Conservation (phyloP, 35 echinoderm and acorn worm genomes). For the Nesometra sesokonis region DNA sequence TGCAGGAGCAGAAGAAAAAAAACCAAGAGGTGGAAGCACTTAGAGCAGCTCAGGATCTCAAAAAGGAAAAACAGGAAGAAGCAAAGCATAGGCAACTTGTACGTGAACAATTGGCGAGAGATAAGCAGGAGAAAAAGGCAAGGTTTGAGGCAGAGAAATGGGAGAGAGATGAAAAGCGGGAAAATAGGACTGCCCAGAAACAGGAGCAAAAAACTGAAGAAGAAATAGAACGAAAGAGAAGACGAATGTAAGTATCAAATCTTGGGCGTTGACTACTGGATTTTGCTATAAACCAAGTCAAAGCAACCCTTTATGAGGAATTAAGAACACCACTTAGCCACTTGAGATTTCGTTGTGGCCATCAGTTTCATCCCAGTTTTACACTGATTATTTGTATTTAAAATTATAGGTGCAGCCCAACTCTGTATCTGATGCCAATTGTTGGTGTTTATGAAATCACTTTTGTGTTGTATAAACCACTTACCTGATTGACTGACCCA, state of each 20-base stretch:
- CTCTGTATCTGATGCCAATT: too few species aligned
- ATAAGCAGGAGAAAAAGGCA: conserved; percentile 67
- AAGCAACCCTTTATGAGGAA: too few species aligned
- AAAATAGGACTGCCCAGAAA: conserved; percentile 18
- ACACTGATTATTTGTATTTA: too few species aligned
- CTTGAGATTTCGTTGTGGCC: too few species aligned
- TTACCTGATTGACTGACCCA: too few species aligned
- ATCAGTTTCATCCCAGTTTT: too few species aligned
- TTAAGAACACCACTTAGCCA: too few species aligned
- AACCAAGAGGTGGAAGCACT: conserved; percentile 32
- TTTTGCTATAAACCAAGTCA: too few species aligned
- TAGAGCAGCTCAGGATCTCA: conserved; percentile 30
- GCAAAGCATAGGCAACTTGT: conserved; percentile 50
- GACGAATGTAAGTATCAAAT: not conserved
- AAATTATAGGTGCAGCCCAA: too few species aligned
- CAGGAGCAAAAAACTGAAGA: conserved; percentile 18
- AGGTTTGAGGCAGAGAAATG: conserved; percentile 33
- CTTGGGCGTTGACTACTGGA: too few species aligned
- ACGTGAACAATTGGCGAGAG: conserved; percentile 63
- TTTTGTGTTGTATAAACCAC: too few species aligned
- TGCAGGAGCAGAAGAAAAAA: conserved; percentile 46
- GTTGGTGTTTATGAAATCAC: too few species aligned
- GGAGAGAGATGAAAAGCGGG: conserved; percentile 10
- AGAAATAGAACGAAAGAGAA: conserved; percentile 18
- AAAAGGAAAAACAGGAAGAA: conserved; percentile 63